Conservation (phyloP, 2,888 invertebrate species). For the Clistopyga incitator region DNA sequence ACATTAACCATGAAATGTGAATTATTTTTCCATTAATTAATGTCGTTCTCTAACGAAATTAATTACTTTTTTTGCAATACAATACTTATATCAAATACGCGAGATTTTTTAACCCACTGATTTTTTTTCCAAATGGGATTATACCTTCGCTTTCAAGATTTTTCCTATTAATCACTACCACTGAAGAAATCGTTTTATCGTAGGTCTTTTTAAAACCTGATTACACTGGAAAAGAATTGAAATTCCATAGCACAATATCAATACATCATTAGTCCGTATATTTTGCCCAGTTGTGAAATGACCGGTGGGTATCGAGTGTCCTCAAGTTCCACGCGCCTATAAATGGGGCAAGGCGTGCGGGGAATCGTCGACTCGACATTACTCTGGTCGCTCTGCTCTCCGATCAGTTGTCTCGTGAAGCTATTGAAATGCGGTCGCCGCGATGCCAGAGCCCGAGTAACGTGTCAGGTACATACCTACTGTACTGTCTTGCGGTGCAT, state of each 20-base stretch:
- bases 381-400: conserved; percentile 14
- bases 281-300: neutral
- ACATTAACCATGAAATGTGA: neutral
- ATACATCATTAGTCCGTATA: neutral
- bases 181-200: too few relatives aligned
- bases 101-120: too few relatives aligned
- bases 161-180: too few relatives aligned
- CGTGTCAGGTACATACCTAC: conserved; percentile 73
- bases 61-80: too few relatives aligned
- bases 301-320: conserved; percentile 5
- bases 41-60: too few relatives aligned
- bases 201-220: neutral
- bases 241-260: conserved; percentile 4
- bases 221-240: neutral
- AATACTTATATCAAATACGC: too few relatives aligned
- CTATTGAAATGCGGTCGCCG: conserved; percentile 64
- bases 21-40: too few relatives aligned
- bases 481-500: conserved; percentile 30
- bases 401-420: conserved; percentile 23
- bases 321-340: conserved; percentile 11
- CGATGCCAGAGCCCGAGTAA: conserved; percentile 56
- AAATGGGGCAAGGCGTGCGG: conserved; percentile 34
- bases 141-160: too few relatives aligned
- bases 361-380: conserved; percentile 39
- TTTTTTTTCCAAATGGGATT: too few relatives aligned